Percentiles rank a stretch among this genome's conserved stretches.
phyloP scores from a whole-genome alignment of 2,888 invertebrate genomes.

The Lasioglossum leucozonium region DNA sequence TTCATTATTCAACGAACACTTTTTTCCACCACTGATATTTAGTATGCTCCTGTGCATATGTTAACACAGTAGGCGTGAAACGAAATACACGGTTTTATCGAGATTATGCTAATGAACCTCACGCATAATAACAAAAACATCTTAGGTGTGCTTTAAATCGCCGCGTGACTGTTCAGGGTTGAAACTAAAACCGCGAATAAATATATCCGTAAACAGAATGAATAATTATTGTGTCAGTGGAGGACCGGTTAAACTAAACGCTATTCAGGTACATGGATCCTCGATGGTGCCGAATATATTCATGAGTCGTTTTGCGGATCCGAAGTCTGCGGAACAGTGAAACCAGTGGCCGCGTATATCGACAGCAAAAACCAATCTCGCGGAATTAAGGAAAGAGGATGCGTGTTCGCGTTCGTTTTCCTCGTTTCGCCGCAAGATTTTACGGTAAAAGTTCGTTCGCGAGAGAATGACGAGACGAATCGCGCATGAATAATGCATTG shows the following conservation, averaged over 20 bases:
- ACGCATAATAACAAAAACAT: background rate
- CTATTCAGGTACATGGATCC: background rate
- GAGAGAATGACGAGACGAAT: slow-evolving; percentile 75
- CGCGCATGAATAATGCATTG: slow-evolving; percentile 79
- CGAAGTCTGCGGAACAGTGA: background rate
- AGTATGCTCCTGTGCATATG: background rate
- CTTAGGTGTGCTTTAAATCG: background rate
- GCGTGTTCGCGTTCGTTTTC: slow-evolving; percentile 17
- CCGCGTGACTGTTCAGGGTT: background rate
- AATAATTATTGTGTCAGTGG: background rate
- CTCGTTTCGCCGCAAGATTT: slow-evolving; percentile 58
- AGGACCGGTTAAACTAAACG: background rate
- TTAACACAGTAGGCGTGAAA: background rate
- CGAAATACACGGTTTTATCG: background rate
- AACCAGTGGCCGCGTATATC: background rate
- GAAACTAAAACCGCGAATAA: background rate
- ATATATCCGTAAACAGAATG: background rate
- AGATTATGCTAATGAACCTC: background rate
- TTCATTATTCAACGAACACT: background rate
- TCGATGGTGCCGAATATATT: background rate
- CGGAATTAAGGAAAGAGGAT: background rate
- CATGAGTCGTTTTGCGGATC: background rate
- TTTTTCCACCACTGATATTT: background rate
- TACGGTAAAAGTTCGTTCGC: slow-evolving; percentile 72
- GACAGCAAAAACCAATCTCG: background rate